These are phyloP conservation scores for Chalcis sispes DNA, from an alignment of 2,888 invertebrate species.

Conservation along the genomic window DNA sequence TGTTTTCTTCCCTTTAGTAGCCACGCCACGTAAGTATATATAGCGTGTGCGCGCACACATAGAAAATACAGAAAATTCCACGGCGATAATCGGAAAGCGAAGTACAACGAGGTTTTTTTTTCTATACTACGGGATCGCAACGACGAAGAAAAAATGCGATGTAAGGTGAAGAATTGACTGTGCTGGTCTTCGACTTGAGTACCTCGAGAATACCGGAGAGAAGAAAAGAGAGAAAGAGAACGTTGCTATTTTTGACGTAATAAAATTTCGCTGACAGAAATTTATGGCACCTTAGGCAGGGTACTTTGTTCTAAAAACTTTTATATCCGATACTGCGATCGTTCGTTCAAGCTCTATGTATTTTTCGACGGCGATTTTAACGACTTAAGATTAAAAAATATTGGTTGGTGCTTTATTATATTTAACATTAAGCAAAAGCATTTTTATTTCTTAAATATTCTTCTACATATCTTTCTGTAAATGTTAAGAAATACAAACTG, in stretches of 20 bases:
- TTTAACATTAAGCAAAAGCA: too few species aligned
- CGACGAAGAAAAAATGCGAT: slow-evolving; percentile 33
- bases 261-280: slow-evolving; percentile 42
- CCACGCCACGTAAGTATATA: slow-evolving; percentile 40
- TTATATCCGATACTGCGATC: not conserved
- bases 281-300: slow-evolving; percentile 19
- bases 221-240: not conserved
- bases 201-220: not conserved
- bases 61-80: slow-evolving; percentile 47
- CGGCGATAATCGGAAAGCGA: slow-evolving; percentile 38
- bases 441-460: too few species aligned
- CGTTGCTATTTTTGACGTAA: slow-evolving; percentile 34
- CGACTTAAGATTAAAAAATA: too few species aligned
- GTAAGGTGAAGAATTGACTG: slow-evolving; percentile 45
- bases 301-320: slow-evolving; percentile 23
- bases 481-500: too few species aligned
- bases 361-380: too few species aligned
- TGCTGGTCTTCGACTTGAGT: not conserved
- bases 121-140: not conserved
- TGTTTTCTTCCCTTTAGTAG: not conserved
- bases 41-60: not conserved
- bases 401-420: too few species aligned
- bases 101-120: not conserved
- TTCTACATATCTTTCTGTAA: too few species aligned
- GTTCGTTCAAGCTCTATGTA: not conserved